Base-by-base conservation (phyloP, 30 jellyfish, hydroid and myxozoan species). In the Cassiopea xamachana region DNA sequence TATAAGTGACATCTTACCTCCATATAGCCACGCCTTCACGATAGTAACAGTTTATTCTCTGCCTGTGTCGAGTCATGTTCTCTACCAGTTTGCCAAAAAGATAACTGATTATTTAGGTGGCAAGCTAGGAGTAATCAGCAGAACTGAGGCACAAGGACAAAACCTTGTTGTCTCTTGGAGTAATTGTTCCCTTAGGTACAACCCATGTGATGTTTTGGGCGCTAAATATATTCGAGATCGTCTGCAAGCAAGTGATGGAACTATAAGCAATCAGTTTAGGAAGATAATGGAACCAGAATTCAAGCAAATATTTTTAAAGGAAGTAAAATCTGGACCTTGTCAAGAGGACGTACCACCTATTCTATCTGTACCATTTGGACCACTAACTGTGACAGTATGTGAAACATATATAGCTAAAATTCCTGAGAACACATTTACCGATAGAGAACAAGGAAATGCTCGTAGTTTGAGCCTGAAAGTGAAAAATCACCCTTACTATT, bases 391-490 rank as follows among this genome's bases (percentile, higher is more conserved):
- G 55, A 89, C 92, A 39, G 77, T 90, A 12, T 91, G 92, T 17
- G 80, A 75, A 39, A 89, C 97, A 2, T 91, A 15, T 79, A 82
- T 17, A 46, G 85, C 82, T 39, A 55, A 48, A 72, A 86, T 95
- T 27, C 99, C 99, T 10, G 93, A 76, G 67, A 85, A 60, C 60
- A 91, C 98, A 4, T 95, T 95, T 49, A 46, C 51, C 58, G 99
- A 95, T 75, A 72, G 62, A 43, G 99, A 95, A 76, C 97, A 95
- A 50, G 99, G 99, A 27, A 78, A 80, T 60, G 76, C 97, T 18
- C 81, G 98, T 44, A 95, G 77, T 62, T 80, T 95, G 64, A 75
- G 69, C 13, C 73, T 95, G 80, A 77, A 49, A 15, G 68, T 95
- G 50, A 72, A 58, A 15, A 73, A 46, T 43, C 76, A 92, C 19